Evolutionary conservation across 2,113 vertebrate genomes (phyloP).

Genomic region (Eretmochelys imbricata): DNA sequence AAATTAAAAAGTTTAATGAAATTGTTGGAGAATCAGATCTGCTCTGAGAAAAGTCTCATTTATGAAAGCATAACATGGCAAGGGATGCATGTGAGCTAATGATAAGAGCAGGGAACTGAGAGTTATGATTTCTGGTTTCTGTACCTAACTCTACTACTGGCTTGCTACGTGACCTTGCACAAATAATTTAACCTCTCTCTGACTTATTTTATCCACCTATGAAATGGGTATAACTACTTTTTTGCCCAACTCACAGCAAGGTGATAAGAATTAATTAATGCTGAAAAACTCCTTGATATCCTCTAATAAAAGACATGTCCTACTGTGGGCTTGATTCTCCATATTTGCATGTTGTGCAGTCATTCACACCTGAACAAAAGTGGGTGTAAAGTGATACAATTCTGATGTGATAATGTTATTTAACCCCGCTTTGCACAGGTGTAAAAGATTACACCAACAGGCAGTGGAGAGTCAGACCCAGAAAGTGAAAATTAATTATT

Average conservation of each 20-base stretch:
- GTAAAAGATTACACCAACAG: background rate
- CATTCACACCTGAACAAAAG: conserved; percentile 21
- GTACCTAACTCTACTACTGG: conserved; percentile 32
- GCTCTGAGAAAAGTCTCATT: conserved; percentile 3
- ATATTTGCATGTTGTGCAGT: background rate
- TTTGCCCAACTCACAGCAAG: conserved; percentile 47
- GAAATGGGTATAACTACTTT: conserved; percentile 53
- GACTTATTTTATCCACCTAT: conserved; percentile 59
- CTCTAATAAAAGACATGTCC: background rate
- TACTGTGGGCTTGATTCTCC: background rate
- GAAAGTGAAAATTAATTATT: background rate
- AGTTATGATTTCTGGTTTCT: conserved; percentile 55
- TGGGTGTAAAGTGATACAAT: background rate
- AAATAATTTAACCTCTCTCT: conserved; percentile 65
- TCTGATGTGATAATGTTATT: background rate
- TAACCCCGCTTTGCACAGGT: background rate
- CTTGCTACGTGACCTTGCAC: conserved; percentile 60
- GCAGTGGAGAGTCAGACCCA: background rate
- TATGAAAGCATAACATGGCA: conserved; percentile 12
- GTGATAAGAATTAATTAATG: conserved; percentile 64
- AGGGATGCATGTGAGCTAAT: conserved; percentile 21
- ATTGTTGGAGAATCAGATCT: background rate
- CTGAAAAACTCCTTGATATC: conserved; percentile 30
- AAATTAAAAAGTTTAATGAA: background rate
- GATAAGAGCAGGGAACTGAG: conserved; percentile 35